phyloP scores from a whole-genome alignment of 1,140 invertebrate species.

The Monomorium pharaonis region DNA sequence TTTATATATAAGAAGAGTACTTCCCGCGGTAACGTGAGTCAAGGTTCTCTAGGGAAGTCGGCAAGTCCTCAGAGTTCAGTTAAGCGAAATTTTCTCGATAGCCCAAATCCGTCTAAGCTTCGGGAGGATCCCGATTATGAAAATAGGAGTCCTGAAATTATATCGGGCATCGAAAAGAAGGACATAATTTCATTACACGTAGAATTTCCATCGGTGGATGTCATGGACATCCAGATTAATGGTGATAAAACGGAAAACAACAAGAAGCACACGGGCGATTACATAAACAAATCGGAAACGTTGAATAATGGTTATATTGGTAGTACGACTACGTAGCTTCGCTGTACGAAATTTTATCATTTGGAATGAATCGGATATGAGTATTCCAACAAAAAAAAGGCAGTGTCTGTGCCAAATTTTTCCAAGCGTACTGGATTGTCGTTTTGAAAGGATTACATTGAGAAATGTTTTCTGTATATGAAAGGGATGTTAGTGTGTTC shows the following conservation, averaged over 20 bases:
- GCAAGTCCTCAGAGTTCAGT: slow-evolving; percentile 74
- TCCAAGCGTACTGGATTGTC: slow-evolving; percentile 6
- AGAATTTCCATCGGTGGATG: slow-evolving; percentile 75
- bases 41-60: slow-evolving; percentile 73
- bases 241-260: slow-evolving; percentile 60
- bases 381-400: slow-evolving; percentile 55
- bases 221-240: slow-evolving; percentile 67
- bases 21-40: slow-evolving; percentile 76
- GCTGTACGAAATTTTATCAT: slow-evolving; percentile 8
- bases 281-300: slow-evolving; percentile 74
- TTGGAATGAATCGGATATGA: slow-evolving; percentile 11
- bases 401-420: slow-evolving; percentile 66
- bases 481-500: slow-evolving; percentile 15
- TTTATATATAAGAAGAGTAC: slow-evolving; percentile 76
- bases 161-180: slow-evolving; percentile 61
- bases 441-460: slow-evolving; percentile 21
- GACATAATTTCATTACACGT: slow-evolving; percentile 65
- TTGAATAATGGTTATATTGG: slow-evolving; percentile 84
- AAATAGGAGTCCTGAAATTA: slow-evolving; percentile 79
- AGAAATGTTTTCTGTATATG: slow-evolving; percentile 20
- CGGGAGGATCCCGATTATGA: slow-evolving; percentile 77
- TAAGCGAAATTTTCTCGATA: slow-evolving; percentile 68
- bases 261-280: slow-evolving; percentile 66
- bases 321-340: slow-evolving; percentile 80
- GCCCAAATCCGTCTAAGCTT: slow-evolving; percentile 68